Evolutionary conservation across 2,797 vertebrate genomes (phyloP).

Genomic region (Rhinichthys osculus): DNA sequence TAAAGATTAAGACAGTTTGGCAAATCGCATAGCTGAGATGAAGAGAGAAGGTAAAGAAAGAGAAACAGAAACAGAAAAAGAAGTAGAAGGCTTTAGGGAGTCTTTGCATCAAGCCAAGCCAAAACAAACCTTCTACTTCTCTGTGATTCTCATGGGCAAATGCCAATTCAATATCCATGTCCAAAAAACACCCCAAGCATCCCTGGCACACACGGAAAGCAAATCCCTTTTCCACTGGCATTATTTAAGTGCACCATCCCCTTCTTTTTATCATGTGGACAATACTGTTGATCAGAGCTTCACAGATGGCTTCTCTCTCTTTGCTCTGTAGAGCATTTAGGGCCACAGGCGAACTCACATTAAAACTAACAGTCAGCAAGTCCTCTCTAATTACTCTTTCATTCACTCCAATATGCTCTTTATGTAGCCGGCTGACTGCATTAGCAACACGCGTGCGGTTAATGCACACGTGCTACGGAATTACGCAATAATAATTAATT

Average conservation of each 20-base stretch:
- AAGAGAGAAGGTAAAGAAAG: neutral
- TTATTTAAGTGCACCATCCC: constrained; percentile 15
- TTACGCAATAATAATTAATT: constrained; percentile 60
- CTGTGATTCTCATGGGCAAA: constrained; percentile 40
- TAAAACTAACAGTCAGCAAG: constrained; percentile 53
- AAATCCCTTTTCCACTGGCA: constrained; percentile 40
- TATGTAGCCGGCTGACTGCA: constrained; percentile 46
- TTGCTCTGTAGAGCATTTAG: constrained; percentile 49
- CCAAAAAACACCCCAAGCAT: constrained; percentile 47
- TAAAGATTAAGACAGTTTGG: constrained; percentile 17
- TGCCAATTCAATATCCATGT: constrained; percentile 47
- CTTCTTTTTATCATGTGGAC: constrained; percentile 50
- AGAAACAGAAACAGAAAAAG: neutral
- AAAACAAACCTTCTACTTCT: constrained; percentile 42
- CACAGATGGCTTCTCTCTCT: constrained; percentile 55
- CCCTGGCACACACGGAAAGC: constrained; percentile 39
- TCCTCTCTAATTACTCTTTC: constrained; percentile 57
- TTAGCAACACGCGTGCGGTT: constrained; percentile 32
- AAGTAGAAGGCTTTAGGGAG: constrained; percentile 8
- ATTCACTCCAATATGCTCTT: constrained; percentile 45
- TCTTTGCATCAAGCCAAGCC: constrained; percentile 7
- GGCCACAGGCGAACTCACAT: constrained; percentile 44
- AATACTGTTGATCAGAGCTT: constrained; percentile 56
- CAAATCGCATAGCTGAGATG: constrained; percentile 27
- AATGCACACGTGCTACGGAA: constrained; percentile 21